A percentile compares a stretch with the other conserved stretches of the same genome.
Conservation (phyloP, 2,797 vertebrate genomes). For the Hypotaenidia philippensis region DNA sequence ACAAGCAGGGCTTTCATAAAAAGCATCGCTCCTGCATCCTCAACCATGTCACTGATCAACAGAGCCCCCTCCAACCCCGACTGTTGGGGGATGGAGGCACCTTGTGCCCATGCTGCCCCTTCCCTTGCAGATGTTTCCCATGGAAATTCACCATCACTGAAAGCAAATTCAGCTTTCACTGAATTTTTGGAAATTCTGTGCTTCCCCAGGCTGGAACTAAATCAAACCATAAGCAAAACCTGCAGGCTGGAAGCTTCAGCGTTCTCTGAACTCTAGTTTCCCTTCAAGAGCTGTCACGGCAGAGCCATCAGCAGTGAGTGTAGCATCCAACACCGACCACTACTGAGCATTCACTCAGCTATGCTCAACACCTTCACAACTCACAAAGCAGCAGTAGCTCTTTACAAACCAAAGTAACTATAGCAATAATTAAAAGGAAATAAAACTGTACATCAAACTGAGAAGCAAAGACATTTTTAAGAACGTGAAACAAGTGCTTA, state of each 20-base stretch:
- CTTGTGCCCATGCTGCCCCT: accelerated
- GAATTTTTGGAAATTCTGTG: neutral
- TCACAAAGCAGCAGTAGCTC: neutral
- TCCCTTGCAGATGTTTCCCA: neutral
- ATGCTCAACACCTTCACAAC: neutral
- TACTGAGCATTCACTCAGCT: neutral
- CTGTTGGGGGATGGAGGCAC: neutral
- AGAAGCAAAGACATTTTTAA: conserved; percentile 30
- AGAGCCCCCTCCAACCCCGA: neutral
- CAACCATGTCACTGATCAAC: neutral
- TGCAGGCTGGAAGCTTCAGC: neutral
- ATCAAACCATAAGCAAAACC: neutral
- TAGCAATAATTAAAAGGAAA: conserved; percentile 24
- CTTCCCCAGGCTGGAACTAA: neutral
- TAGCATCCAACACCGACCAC: accelerated
- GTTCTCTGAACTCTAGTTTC: neutral
- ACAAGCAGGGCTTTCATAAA: neutral
- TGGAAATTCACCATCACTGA: accelerated
- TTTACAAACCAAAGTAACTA: neutral
- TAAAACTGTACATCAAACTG: conserved; percentile 3
- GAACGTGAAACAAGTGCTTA: conserved; percentile 14
- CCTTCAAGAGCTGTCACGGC: neutral
- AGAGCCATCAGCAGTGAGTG: neutral
- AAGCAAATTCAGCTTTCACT: neutral
- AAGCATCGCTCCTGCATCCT: accelerated